Percentiles rank a stretch among this genome's conserved stretches.
Conservation (phyloP, 2,113 vertebrate genomes). For the Meriones unguiculatus region DNA sequence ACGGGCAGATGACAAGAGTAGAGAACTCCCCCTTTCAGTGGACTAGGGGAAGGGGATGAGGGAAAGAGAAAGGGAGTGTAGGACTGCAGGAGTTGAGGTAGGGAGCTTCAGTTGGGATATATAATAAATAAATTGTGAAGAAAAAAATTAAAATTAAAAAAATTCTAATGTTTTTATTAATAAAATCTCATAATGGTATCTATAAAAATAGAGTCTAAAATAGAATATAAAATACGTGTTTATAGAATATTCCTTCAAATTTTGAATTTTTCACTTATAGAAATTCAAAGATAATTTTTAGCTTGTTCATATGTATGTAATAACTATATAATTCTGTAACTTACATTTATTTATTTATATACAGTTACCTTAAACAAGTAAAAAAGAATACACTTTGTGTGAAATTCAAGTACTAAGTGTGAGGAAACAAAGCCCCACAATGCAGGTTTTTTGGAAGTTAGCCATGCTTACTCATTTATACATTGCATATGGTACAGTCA, state of each 20-base stretch:
- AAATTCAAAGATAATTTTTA: conserved; percentile 10
- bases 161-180: too few species aligned
- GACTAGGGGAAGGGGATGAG: too few species aligned
- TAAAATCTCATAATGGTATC: too few species aligned
- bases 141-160: too few species aligned
- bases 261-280: conserved; percentile 14
- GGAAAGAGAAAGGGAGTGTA: too few species aligned
- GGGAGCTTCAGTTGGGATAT: too few species aligned
- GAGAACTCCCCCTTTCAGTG: too few species aligned
- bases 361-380: background rate
- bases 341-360: background rate
- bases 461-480: background rate
- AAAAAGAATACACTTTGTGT: background rate
- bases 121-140: too few species aligned
- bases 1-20: too few species aligned
- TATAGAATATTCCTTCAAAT: conserved; percentile 31
- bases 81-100: too few species aligned
- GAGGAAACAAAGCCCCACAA: background rate
- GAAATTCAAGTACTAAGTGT: background rate
- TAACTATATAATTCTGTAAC: background rate
- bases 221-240: conserved; percentile 4
- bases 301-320: background rate
- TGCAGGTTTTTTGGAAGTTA: background rate
- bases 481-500: background rate
- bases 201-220: too few species aligned